Conservation (phyloP, 2,113 vertebrate genomes). For the Tyrannus savana region DNA sequence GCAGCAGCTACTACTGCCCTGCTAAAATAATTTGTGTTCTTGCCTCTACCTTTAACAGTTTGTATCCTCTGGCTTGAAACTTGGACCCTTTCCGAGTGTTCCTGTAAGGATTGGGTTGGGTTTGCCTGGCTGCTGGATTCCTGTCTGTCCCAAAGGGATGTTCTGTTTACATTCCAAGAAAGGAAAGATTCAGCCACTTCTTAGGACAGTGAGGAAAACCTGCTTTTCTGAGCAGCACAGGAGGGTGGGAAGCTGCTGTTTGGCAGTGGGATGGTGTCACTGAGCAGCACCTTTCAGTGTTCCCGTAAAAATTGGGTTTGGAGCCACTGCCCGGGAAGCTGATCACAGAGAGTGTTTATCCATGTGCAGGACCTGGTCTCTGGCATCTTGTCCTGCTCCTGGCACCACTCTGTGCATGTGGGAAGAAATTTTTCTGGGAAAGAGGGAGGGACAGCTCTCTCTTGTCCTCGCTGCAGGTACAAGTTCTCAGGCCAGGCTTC, state of each 20-base stretch:
- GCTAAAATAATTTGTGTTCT: neutral
- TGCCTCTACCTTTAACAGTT: neutral
- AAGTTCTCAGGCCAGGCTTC: neutral
- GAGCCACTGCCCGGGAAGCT: neutral
- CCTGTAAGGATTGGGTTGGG: neutral
- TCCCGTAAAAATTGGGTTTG: neutral
- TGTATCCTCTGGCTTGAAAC: neutral
- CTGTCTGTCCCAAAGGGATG: neutral
- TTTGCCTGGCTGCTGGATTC: neutral
- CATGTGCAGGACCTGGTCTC: neutral
- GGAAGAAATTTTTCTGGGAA: neutral
- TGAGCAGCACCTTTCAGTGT: neutral
- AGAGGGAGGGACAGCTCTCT: neutral
- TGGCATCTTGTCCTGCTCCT: neutral
- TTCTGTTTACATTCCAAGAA: neutral
- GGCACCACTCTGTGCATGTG: rapidly evolving
- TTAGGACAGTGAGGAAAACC: neutral
- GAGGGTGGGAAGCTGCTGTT: neutral
- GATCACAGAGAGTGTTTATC: neutral
- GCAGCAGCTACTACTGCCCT: neutral
- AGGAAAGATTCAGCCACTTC: neutral
- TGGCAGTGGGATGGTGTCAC: neutral
- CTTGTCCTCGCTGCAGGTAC: neutral
- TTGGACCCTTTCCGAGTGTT: rapidly evolving
- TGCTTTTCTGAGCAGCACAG: neutral